These are phyloP conservation scores for Drosophila barbarae DNA, from an alignment of 2,888 invertebrate species.

Conservation along the genomic window DNA sequence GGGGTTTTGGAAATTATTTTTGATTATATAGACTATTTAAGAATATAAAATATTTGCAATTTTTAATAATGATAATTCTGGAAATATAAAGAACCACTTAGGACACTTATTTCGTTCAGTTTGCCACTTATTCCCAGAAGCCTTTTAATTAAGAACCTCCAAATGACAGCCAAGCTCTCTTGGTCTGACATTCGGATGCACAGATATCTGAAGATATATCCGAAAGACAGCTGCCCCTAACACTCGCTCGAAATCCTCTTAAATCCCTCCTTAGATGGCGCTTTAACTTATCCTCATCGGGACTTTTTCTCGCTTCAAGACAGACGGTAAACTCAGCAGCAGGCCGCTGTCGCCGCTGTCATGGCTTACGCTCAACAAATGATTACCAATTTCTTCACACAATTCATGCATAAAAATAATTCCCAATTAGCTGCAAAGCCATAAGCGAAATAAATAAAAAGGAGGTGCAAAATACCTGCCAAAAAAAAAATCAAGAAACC, in stretches of 20 bases:
- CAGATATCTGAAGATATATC: conserved; percentile 2
- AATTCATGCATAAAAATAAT: conserved; percentile 75
- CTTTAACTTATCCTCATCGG: conserved; percentile 9
- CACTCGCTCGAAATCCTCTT: conserved; percentile 9
- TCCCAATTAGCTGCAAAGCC: conserved; percentile 69
- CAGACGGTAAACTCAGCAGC: conserved; percentile 33
- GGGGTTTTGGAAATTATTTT: background rate
- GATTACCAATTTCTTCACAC: conserved; percentile 74
- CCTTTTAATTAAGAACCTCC: background rate
- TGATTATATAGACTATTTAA: background rate
- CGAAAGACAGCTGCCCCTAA: conserved; percentile 27
- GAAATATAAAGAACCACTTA: background rate
- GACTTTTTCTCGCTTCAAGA: background rate
- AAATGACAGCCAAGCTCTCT: conserved; percentile 1
- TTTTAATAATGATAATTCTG: too few relatives aligned
- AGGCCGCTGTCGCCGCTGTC: conserved; percentile 41
- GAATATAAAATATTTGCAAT: background rate
- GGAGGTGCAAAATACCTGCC: conserved; percentile 33
- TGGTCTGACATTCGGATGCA: conserved; percentile 4
- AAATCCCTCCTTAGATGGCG: conserved; percentile 24
- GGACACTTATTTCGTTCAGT: background rate
- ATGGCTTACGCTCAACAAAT: conserved; percentile 58
- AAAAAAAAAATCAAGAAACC: background rate
- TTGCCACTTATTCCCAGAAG: conserved; percentile 4
- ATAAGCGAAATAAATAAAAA: conserved; percentile 63